Base-by-base conservation (phyloP, 2,888 invertebrate species). In the Aleiodes leptofemur region DNA sequence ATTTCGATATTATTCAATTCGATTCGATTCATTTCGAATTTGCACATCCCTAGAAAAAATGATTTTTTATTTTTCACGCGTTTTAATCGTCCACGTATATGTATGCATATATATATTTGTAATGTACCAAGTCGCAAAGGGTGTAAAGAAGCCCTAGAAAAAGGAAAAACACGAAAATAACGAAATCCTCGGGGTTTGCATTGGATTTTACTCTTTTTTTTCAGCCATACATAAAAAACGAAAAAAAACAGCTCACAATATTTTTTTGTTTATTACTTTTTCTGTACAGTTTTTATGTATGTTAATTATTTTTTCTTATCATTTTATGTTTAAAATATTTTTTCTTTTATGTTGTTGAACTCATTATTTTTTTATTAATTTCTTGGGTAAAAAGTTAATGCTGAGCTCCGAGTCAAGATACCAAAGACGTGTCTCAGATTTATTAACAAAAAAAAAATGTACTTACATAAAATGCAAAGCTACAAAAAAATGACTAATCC, bases 391-490 rank as follows among this genome's bases (percentile, higher is more conserved):
- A 72, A 56, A 69, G 43, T 23, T 68, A 31, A 68, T 51, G 53
- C 59, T 61, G 57, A 79, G 81, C 82, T 84, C 84, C 83, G 80
- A 83, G 79, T 80, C 81, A 81, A 84, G 79, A 84, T 86, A 86
- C 87, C 87, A 87, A 87, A 87, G 87, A 87, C 84, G 84, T 86
- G 84, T 86, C 84, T 86, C 78, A 76, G 76, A 79, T 86, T 23
- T 80, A 83, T 85, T 85, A 86, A 86, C 85, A 81, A 78, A 64
- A 23, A 23, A 23, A 78, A 64, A 68, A 85, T 85, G 87, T 87
- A 87, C 86, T 86, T 87, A 86, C 79, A 23, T 43, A n/a, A 76
- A 78, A 81, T 77, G 80, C 83, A 83, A 34, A 80, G 80, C 82
- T 83, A 82, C 38, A 1, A 23, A 73, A 75, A 38, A 50, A 74